These are phyloP conservation scores for Columbina picui DNA, from an alignment of 2,113 vertebrate genomes.

Conservation along the genomic window DNA sequence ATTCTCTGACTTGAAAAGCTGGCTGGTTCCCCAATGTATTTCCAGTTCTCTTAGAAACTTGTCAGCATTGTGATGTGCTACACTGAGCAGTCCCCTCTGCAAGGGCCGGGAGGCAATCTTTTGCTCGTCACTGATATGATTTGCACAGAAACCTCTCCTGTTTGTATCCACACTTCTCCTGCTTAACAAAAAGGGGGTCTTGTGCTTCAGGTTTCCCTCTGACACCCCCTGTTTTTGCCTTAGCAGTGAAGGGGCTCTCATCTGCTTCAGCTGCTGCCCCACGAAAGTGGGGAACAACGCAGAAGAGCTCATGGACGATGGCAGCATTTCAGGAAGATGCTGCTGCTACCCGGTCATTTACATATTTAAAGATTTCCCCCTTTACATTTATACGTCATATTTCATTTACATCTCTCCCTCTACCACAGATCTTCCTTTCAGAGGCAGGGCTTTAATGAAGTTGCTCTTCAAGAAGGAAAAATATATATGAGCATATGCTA, in stretches of 20 bases:
- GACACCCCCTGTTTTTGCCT: not conserved
- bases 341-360: not conserved
- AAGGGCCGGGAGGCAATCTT: not conserved
- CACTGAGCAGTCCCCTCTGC: not conserved
- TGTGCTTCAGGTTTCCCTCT: not conserved
- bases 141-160: not conserved
- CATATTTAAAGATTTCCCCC: not conserved
- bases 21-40: not conserved
- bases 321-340: not conserved
- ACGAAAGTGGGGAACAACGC: not conserved
- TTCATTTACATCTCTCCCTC: not conserved
- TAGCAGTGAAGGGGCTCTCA: too few species aligned
- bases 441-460: not conserved
- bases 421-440: not conserved
- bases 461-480: not conserved
- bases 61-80: not conserved
- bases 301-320: fast-evolving
- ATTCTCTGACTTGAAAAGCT: not conserved
- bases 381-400: not conserved
- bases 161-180: not conserved
- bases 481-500: fast-evolving
- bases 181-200: not conserved
- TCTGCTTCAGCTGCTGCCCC: not conserved
- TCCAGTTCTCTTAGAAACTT: not conserved
- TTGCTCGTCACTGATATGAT: not conserved